Base-by-base conservation (phyloP, 1,140 invertebrate genomes). In the Melanaphis sacchari region DNA sequence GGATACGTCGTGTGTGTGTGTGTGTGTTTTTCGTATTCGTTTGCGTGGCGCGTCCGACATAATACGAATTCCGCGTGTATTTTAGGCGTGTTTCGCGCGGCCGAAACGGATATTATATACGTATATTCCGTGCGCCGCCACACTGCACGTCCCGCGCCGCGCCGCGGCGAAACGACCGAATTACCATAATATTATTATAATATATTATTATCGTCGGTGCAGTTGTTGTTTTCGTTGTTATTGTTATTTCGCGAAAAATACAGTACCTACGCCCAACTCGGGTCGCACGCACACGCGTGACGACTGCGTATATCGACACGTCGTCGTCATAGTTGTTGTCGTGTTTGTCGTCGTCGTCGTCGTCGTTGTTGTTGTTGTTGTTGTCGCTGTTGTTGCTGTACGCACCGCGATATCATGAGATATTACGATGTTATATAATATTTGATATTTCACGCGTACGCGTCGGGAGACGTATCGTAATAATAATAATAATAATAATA, bases 41-140 rank as follows among this genome's bases (percentile, higher is more conserved):
- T 40, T 41, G 38, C 40, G 43, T 85, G 9, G 40, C 82, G 40
- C 40, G 40, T 76, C 59, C 59, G 59, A n/a, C 59, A n/a, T 15
- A 76, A 40, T 41, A 84, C 41, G 41, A 87, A 87, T 88, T 88
- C 85, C 85, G 85, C 85, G 85, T 88, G 85, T 88, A 85, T 85
- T 88, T 88, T 88, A 88, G 85, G 85, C 43, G 85, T 49, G 43
- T 46, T 49, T 49, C 21, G 43, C 43, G 85, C 36, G 43, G 85
- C 43, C 85, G 31, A 88, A 88, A 49, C 85, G 43, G 85, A 88
- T 88, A n/a, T n/a, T n/a, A n/a, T n/a, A 87, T 15, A 41, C 85
- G n/a, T 22, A 36, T n/a, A n/a, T n/a, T n/a, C 18, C 81, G 22
- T 22, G 81, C 81, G 9, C 82, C 82, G n/a, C 26, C 54, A 31